Evolutionary conservation across 2,113 vertebrate species (phyloP), one percentile per base, ranked within the genome.

Genomic region (Aegotheles bennettii): DNA sequence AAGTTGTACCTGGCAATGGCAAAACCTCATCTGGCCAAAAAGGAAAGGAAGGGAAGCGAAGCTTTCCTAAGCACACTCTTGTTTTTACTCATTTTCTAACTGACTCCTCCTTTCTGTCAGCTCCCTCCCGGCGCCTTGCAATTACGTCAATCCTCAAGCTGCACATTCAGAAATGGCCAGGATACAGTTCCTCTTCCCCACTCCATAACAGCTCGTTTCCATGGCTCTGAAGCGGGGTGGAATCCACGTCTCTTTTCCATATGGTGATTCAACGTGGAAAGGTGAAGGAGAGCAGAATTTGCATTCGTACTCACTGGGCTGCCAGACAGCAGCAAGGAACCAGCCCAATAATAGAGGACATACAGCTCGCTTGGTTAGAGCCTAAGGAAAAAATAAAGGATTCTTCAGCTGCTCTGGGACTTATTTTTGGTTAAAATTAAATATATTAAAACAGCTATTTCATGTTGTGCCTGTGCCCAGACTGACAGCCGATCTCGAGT

Each of bases 71-170:
- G 13, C 78, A 33, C 76, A 26, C 57, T 91, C 50, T 28, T 35
- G 70, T 42, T 93, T 92, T 57, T 1, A 60, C 80, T 87, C 63
- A 6, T 61, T 45, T 51, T 38, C 91, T 16, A 42, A 84, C n/a
- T 35, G 85, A 36, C 84, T 82, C 89, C 89, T 82, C 85, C 92
- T 76, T 51, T 70, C 76, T 38, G 65, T 23, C 63, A 0, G 60
- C 89, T 89, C 70, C 80, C 64, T 82, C 69, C 63, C 12, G 42
- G 80, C 59, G 45, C 92, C 64, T 54, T 24, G 67, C 79, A n/a
- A 71, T 92, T 83, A 85, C 81, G 48, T 92, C 91, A 87, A 29
- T 95, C 33, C 92, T 91, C 94, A 67, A 92, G 95, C 93, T 93
- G 95, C 90, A 96, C 85, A 42, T 93, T 95, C 74, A 87, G 78